Evolutionary conservation across 2,113 vertebrate genomes (phyloP), one percentile per base, ranked within the genome.

Genomic region (Sceloporus tristichus): DNA sequence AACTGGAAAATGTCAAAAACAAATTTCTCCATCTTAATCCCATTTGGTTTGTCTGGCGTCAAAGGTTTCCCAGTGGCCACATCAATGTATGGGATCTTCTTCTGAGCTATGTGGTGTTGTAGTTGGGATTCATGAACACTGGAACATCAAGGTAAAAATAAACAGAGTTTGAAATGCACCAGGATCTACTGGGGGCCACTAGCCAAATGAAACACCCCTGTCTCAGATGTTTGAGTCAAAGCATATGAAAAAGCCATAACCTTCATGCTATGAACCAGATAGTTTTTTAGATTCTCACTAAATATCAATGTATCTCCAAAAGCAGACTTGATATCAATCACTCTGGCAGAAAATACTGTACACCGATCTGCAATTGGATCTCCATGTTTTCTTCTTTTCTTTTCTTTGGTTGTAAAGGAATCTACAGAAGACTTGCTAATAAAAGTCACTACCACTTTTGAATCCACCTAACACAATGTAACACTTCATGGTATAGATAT

Each of bases 1-100:
- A 99, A 99, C 96, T 98, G 98, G 96, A 99, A 99, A 96, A 99
- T 99, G 96, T 99, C 98, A 2, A 99, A 99, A 91, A 99, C 99
- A 2, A 99, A 99, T 91, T 99, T 99, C 93, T 99, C 99, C 98
- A 99, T 99, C 95, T 99, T 99, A 91, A 99, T 98, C 71, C 98
- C 99, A 0, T 99, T 99, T 66, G 99, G 98, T 93, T 99, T 99
- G 92, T 99, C 98, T 0, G 99, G 99, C 87, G 96, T 97, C 95
- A 99, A 91, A 65, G 95, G 92, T n/a, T 96, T 96, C 56, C 99
- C 99, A 75, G 96, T 94, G 38, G 92, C 0, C 1, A 94, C 78
- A 79, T 98, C 96, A 96, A 99, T 96, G 1, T 96, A 97, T 0
- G 98, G 98, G 88, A 99, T 98, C 97, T 99, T 99, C 97, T 99